Evolutionary conservation across 2,888 invertebrate genomes (phyloP), one percentile per base, ranked within the genome.

Genomic region (Pandemis corylana): DNA sequence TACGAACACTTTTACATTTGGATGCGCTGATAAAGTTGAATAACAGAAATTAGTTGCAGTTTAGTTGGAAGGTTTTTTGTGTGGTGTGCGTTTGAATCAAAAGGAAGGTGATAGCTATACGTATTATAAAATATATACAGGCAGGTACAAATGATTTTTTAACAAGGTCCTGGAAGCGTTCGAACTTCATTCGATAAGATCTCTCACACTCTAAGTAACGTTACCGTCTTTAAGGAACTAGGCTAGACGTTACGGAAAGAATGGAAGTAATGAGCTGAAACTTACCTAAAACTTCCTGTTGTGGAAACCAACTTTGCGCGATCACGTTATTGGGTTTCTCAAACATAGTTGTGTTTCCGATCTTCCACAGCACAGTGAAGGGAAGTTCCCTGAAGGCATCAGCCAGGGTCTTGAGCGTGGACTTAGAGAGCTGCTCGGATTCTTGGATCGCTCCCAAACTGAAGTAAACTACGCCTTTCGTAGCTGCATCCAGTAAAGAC

Each of bases 231-330:
- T 4, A 12, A 46, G 2, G 12, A 46, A 46, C 46, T 46, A 46
- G 12, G 12, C 28, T 46, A 46, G 46, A 46, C 46, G 4, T 36
- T 36, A 46, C 12, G 12, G 28, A 36, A 36, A 2, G 1, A 36
- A 46, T 46, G 5, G 12, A 51, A n/a, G 13, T 51, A n/a, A 6
- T n/a, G n/a, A 6, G 4, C 7, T 59, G 20, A 10, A 28, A n/a
- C 78, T 79, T 83, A 95, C 95, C 95, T 75, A 96, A 85, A 76
- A 95, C 76, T 82, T 95, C 93, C 79, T 95, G 94, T 77, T 96
- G 96, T 0, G 95, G 95, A 72, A 95, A 90, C 95, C 95, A 96
- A 15, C 85, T 83, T 20, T 85, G 83, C 1, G 92, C 81, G 61
- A 93, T 86, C 0, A 96, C 90, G 80, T 95, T 95, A 10, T 87